phyloP scores from a whole-genome alignment of 2,113 vertebrate species.

The Eublepharis macularius region DNA sequence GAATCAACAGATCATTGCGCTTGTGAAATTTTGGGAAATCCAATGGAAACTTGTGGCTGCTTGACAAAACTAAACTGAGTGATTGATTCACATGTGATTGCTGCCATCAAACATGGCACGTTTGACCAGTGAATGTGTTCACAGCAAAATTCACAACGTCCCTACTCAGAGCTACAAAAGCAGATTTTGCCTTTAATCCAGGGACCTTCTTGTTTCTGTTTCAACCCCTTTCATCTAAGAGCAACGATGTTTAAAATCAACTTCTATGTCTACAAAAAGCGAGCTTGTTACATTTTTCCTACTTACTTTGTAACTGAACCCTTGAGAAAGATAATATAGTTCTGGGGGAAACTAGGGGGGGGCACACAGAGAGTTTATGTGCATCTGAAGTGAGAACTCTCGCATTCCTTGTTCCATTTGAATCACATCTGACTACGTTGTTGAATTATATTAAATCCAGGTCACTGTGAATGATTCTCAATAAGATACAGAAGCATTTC shows the following conservation, averaged over 20 bases:
- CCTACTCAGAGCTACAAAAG: neutral
- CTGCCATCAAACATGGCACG: no score
- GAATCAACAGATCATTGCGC: no score
- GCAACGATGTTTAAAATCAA: neutral
- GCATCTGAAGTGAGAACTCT: neutral
- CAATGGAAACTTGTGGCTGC: no score
- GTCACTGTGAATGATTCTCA: neutral
- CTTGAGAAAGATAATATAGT: neutral
- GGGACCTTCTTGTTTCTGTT: neutral
- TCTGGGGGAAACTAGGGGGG: neutral
- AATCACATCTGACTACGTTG: neutral
- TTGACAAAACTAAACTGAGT: no score
- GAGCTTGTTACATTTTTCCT: neutral
- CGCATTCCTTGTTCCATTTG: neutral
- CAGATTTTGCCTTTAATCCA: neutral
- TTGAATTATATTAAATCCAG: neutral
- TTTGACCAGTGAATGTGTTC: no score
- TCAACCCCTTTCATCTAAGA: neutral
- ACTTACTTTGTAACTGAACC: constrained; percentile 14
- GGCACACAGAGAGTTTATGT: fast-evolving
- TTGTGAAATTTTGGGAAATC: no score
- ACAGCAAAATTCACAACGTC: no score
- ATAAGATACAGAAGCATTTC: neutral
- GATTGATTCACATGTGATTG: no score
- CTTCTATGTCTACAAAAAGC: neutral